phyloP scores from a whole-genome alignment of 2,888 invertebrate genomes.

The Pollenia griseotomentosa region DNA sequence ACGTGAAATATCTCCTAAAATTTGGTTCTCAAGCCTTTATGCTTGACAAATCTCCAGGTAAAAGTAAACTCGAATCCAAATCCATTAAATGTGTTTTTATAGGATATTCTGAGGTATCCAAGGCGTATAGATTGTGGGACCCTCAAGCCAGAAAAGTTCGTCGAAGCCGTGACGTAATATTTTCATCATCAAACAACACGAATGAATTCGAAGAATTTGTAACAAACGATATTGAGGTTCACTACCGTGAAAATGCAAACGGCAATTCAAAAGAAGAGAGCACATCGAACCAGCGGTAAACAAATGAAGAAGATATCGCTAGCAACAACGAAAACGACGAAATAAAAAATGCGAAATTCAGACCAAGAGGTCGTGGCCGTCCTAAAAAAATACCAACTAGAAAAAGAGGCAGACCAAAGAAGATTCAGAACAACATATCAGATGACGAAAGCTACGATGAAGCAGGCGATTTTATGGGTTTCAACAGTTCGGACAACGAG shows the following conservation, averaged over 20 bases:
- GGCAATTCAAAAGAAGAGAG: background rate
- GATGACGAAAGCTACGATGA: background rate
- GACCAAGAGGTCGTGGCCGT: conserved; percentile 6
- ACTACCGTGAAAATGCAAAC: background rate
- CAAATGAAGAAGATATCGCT: background rate
- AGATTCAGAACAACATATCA: background rate
- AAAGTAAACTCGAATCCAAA: no score
- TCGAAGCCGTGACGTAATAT: conserved; percentile 51
- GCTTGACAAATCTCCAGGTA: no score
- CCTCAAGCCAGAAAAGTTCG: conserved; percentile 24
- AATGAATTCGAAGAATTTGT: conserved; percentile 46
- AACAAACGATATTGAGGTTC: conserved; percentile 2
- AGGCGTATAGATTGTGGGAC: conserved; percentile 50
- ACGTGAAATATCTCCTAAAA: no score
- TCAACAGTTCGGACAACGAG: no score
- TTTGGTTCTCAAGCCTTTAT: no score
- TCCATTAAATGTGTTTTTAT: conserved; percentile 8
- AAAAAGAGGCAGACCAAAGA: conserved; percentile 46
- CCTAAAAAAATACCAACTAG: conserved; percentile 31
- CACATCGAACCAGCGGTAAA: background rate
- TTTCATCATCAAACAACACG: background rate
- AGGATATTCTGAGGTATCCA: conserved; percentile 29
- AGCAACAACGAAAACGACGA: background rate
- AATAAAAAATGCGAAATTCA: background rate
- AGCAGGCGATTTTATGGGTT: background rate